Conservation (phyloP, 2,113 vertebrate species). For the Salvelinus sp. region DNA sequence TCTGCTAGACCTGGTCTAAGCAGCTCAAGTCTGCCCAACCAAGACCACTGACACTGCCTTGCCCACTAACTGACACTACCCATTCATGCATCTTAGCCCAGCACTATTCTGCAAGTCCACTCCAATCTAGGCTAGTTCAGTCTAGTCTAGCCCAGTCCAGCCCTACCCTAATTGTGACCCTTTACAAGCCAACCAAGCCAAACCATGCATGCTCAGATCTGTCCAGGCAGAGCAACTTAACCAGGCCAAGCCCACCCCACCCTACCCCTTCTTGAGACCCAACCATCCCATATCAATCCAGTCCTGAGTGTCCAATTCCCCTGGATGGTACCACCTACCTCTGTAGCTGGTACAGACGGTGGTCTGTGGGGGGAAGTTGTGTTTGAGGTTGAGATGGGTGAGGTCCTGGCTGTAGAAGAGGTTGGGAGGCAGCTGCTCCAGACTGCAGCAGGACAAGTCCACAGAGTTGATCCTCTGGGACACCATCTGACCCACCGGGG, state of each 20-base stretch:
- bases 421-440: constrained; percentile 93
- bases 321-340: constrained; percentile 71
- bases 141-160: constrained; percentile 17
- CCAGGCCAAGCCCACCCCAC: constrained; percentile 20
- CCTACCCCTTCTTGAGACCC: constrained; percentile 29
- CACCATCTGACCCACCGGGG: constrained; percentile 80
- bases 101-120: constrained; percentile 38
- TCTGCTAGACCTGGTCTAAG: constrained; percentile 37
- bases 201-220: constrained; percentile 22
- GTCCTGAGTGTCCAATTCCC: neutral
- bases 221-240: constrained; percentile 23
- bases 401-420: constrained; percentile 98
- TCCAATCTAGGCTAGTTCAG: constrained; percentile 17
- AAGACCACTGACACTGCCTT: too few relatives aligned
- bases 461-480: constrained; percentile 97
- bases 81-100: constrained; percentile 32
- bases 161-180: neutral
- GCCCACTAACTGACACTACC: too few relatives aligned
- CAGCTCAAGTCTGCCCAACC: too few relatives aligned
- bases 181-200: constrained; percentile 13
- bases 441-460: constrained; percentile 95
- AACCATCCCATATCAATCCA: constrained; percentile 16
- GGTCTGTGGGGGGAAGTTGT: constrained; percentile 86
- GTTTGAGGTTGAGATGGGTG: constrained; percentile 98
- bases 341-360: constrained; percentile 85